Conservation (phyloP, 2,888 invertebrate species). For the Lordiphosa fenestrarum region DNA sequence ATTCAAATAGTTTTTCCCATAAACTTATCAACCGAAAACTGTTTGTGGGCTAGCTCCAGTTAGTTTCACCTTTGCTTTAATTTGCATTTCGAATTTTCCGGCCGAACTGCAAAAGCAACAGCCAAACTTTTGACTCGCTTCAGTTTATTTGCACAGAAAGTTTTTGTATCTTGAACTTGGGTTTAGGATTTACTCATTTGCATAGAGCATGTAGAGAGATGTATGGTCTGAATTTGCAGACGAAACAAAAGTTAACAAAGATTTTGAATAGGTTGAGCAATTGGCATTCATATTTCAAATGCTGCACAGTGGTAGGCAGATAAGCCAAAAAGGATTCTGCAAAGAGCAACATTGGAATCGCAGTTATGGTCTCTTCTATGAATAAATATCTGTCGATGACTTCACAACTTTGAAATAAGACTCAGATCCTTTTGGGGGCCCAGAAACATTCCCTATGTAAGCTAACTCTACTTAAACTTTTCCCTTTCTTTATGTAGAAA, state of each 20-base stretch:
- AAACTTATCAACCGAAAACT: conserved; percentile 32
- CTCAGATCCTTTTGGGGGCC: no score
- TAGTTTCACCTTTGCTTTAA: conserved; percentile 63
- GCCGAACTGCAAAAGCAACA: conserved; percentile 33
- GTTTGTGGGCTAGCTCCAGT: conserved; percentile 39
- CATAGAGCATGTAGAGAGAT: conserved; percentile 30
- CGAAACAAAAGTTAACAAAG: no score
- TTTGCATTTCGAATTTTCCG: conserved; percentile 72
- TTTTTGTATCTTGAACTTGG: conserved; percentile 58
- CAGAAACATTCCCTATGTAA: no score
- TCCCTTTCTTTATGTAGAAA: no score
- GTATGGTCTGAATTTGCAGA: not conserved
- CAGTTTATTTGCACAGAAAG: conserved; percentile 62
- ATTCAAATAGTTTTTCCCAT: conserved; percentile 45
- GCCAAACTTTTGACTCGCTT: conserved; percentile 38
- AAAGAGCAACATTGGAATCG: no score
- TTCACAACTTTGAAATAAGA: no score
- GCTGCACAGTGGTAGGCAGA: no score
- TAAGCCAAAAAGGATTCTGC: no score
- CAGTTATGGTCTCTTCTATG: no score
- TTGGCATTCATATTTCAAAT: not conserved
- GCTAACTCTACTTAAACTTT: no score
- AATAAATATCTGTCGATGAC: no score
- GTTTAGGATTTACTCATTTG: conserved; percentile 51
- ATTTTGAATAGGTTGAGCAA: not conserved